These are phyloP conservation scores for Mesocricetus auratus DNA, from an alignment of 2,113 vertebrate genomes.

Conservation along the genomic window DNA sequence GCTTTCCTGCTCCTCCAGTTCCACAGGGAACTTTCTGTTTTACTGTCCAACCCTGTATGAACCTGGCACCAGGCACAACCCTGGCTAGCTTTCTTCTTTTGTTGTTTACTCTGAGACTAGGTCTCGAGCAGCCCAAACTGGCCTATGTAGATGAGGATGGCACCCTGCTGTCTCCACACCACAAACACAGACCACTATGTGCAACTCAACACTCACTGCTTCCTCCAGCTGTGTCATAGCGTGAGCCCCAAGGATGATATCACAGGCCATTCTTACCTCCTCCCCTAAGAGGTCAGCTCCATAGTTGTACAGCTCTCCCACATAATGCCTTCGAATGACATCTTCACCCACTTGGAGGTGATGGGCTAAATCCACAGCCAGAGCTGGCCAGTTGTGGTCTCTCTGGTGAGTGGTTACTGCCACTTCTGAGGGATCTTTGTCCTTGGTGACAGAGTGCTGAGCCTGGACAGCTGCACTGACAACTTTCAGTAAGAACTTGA, in stretches of 20 bases:
- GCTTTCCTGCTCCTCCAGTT: neutral
- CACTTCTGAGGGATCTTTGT: slow-evolving; percentile 72
- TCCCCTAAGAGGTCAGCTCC: slow-evolving; percentile 94
- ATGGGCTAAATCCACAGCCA: slow-evolving; percentile 91
- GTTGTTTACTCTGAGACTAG: neutral
- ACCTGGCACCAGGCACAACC: neutral
- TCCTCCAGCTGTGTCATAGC: neutral
- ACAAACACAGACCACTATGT: neutral
- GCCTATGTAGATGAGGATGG: neutral
- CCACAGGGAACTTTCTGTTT: neutral
- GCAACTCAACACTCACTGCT: neutral
- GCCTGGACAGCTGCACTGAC: slow-evolving; percentile 92
- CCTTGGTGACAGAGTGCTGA: slow-evolving; percentile 82
- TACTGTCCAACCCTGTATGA: neutral
- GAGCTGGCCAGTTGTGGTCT: slow-evolving; percentile 92
- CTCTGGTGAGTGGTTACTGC: slow-evolving; percentile 75
- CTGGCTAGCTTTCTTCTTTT: neutral
- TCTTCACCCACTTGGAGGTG: slow-evolving; percentile 95
- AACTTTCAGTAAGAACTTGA: slow-evolving; percentile 93
- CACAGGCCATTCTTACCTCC: slow-evolving; percentile 87
- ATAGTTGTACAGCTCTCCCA: slow-evolving; percentile 95
- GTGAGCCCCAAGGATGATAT: neutral
- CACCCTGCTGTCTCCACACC: neutral
- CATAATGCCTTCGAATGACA: slow-evolving; percentile 92
- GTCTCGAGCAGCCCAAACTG: neutral